Conservation (phyloP, 2,797 vertebrate species). For the Dromococcyx pavoninus region DNA sequence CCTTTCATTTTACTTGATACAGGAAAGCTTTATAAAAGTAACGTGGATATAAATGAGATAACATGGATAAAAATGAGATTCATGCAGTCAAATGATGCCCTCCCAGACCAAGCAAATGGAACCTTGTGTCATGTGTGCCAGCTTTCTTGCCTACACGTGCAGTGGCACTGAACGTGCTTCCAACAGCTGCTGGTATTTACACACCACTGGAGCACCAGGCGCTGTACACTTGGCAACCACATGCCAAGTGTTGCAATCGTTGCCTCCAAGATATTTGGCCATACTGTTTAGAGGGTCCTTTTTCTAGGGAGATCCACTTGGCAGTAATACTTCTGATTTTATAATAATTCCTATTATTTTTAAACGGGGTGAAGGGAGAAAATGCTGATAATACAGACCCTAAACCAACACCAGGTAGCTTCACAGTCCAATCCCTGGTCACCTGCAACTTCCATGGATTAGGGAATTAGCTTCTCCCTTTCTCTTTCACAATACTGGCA, state of each 20-base stretch:
- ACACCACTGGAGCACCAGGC: neutral
- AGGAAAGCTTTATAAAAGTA: neutral
- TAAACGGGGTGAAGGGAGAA: neutral
- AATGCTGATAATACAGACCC: neutral
- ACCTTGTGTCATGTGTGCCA: fast-evolving
- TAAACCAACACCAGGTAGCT: neutral
- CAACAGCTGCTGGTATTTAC: neutral
- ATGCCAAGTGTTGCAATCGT: neutral
- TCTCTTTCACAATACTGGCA: neutral
- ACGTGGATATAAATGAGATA: neutral
- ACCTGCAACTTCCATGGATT: fast-evolving
- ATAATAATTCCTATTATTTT: neutral
- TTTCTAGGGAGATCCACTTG: neutral
- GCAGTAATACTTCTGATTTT: neutral
- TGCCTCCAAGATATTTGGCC: neutral
- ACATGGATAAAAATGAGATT: neutral
- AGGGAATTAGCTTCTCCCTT: neutral
- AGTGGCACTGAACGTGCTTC: neutral
- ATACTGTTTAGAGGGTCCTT: neutral
- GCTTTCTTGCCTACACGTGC: neutral
- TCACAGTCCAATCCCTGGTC: neutral
- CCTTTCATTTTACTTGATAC: neutral
- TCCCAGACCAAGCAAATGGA: fast-evolving
- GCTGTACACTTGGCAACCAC: neutral
- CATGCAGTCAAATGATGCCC: fast-evolving